phyloP scores from a whole-genome alignment of 2,797 vertebrate genomes.

The Phalanger gymnotis region DNA sequence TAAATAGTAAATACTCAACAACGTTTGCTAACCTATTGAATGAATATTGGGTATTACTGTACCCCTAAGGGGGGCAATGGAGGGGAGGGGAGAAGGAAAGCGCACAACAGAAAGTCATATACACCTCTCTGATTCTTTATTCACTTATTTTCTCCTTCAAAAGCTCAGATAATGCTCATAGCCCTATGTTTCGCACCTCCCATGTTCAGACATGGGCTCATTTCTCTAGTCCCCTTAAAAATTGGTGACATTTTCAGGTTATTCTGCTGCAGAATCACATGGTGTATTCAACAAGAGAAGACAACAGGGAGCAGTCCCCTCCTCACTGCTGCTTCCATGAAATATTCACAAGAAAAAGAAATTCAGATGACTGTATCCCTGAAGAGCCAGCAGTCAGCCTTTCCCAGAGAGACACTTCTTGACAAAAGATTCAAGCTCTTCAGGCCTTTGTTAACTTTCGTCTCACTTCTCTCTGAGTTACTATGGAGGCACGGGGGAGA shows the following conservation, averaged over 20 bases:
- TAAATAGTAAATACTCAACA: background rate
- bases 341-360: background rate
- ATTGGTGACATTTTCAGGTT: accelerated
- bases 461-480: background rate
- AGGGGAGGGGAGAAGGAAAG: background rate
- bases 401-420: accelerated
- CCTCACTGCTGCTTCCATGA: background rate
- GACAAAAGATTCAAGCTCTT: background rate
- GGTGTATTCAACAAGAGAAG: background rate
- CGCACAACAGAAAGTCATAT: background rate
- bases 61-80: background rate
- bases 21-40: background rate
- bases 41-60: background rate
- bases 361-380: accelerated
- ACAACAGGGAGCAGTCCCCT: too few relatives aligned
- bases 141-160: background rate
- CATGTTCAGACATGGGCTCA: background rate
- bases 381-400: accelerated
- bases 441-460: accelerated
- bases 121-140: background rate
- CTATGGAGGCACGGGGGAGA: background rate
- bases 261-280: background rate
- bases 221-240: slow-evolving; percentile 3
- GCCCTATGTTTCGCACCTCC: slow-evolving; percentile 45
- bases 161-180: background rate